phyloP scores from a whole-genome alignment of 2,113 vertebrate species.

The Pteropus alecto region DNA sequence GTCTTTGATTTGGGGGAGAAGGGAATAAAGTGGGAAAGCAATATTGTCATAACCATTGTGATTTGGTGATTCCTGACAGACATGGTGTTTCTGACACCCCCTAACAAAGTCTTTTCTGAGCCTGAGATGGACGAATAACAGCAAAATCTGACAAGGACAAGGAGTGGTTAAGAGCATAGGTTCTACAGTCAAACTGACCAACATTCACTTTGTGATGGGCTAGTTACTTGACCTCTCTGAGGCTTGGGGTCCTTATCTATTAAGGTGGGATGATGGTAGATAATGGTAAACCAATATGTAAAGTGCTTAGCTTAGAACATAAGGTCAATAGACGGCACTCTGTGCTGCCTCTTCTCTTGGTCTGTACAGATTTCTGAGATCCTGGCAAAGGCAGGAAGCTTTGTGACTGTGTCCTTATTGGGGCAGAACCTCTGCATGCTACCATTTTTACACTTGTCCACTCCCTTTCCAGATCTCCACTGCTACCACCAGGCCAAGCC shows the following conservation, averaged over 20 bases:
- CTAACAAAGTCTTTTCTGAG: not conserved
- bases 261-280: not conserved
- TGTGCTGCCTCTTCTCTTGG: not conserved
- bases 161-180: not conserved
- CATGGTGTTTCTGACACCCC: not conserved
- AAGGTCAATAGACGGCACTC: not conserved
- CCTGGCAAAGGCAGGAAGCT: not conserved
- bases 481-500: not conserved
- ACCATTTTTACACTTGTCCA: not conserved
- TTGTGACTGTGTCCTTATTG: not conserved
- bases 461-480: not conserved
- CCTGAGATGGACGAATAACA: not conserved
- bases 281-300: not conserved
- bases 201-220: not conserved
- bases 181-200: not conserved
- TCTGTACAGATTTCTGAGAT: not conserved
- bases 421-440: not conserved
- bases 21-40: not conserved
- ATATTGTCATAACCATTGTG: not conserved
- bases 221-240: slow-evolving; percentile 3
- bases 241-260: not conserved
- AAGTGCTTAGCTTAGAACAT: not conserved
- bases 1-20: not conserved
- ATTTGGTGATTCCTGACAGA: not conserved
- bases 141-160: not conserved